These are phyloP conservation scores for Bombus superbus DNA, from an alignment of 1,140 invertebrate genomes.

Conservation along the genomic window DNA sequence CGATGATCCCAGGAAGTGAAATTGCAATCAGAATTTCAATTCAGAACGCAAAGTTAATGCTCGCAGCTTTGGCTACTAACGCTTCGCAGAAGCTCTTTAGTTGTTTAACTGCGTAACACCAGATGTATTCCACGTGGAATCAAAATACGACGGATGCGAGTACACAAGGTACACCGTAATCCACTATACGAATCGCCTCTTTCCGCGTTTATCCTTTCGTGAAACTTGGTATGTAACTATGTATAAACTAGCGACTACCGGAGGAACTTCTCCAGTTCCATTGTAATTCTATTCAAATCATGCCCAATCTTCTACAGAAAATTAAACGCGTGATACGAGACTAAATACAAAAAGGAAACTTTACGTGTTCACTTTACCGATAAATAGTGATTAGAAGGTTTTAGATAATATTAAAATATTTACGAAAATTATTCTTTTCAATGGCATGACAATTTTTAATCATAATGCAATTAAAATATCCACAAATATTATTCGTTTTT, in stretches of 20 bases:
- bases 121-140: constrained; percentile 14
- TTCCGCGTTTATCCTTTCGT: constrained; percentile 33
- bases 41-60: neutral
- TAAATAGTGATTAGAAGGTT: neutral
- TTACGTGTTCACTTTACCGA: neutral
- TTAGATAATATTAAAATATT: neutral
- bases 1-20: neutral
- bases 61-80: neutral
- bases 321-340: neutral
- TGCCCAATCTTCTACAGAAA: neutral
- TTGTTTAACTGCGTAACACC: constrained; percentile 26
- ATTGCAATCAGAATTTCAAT: constrained; percentile 11
- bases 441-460: neutral
- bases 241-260: constrained; percentile 50
- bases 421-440: too few relatives aligned
- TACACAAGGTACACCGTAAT: constrained; percentile 32
- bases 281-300: neutral
- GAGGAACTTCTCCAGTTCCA: constrained; percentile 5
- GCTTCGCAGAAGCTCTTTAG: neutral
- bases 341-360: neutral
- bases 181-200: constrained; percentile 33
- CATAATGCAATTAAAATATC: too few relatives aligned
- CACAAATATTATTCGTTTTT: too few relatives aligned
- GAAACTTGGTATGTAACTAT: constrained; percentile 42
- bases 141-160: neutral